Evolutionary conservation across 2,797 vertebrate species (phyloP).

Genomic region (Gallirallus australis): DNA sequence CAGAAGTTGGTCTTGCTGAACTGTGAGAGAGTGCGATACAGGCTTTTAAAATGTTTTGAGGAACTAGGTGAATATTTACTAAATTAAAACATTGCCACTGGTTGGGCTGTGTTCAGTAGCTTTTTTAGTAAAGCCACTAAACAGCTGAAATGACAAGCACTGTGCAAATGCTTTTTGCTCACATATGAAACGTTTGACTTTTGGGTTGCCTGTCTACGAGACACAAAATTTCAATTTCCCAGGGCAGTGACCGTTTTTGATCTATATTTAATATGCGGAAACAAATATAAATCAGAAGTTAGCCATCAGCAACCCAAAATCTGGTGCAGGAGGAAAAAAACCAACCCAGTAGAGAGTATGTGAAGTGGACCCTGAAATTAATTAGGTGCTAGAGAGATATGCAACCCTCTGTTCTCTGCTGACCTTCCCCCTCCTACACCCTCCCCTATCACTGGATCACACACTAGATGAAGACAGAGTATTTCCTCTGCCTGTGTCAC

Average conservation of each 20-base stretch:
- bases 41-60: not conserved
- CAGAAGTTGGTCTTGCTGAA: not conserved
- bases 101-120: not conserved
- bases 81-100: not conserved
- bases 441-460: not conserved
- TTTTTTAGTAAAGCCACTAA: not conserved
- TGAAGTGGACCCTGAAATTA: not conserved
- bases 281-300: not conserved
- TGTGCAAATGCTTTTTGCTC: not conserved
- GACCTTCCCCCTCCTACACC: not conserved
- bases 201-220: not conserved
- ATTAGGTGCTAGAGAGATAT: not conserved
- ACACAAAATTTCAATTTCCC: not conserved
- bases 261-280: slow-evolving; percentile 1
- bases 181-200: not conserved
- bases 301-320: not conserved
- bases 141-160: not conserved
- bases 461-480: not conserved
- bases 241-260: not conserved
- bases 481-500: not conserved
- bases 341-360: not conserved
- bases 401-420: not conserved
- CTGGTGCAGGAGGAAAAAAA: not conserved
- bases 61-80: not conserved
- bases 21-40: not conserved